Conservation (phyloP, 2,113 vertebrate genomes). For the Pagrus major region DNA sequence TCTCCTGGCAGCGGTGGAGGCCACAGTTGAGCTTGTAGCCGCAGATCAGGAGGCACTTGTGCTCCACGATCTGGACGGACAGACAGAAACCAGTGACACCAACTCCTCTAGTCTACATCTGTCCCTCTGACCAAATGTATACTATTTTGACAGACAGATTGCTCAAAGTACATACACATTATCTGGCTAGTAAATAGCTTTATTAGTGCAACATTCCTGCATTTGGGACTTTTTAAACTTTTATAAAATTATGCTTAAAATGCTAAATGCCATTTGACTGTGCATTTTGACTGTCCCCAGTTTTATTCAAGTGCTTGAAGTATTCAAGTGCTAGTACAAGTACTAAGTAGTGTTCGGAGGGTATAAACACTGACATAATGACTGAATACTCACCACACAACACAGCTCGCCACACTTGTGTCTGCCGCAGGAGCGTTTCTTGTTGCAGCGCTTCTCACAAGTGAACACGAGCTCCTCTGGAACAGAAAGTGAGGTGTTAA, state of each 20-base stretch:
- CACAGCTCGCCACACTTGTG: constrained; percentile 97
- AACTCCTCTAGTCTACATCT: accelerated
- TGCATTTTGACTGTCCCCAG: too few species aligned
- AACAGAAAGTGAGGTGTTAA: constrained; percentile 20
- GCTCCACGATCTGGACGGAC: constrained; percentile 87
- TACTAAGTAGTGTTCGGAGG: too few species aligned
- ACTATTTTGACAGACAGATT: not conserved
- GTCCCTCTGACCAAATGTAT: not conserved
- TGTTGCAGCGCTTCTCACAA: constrained; percentile 95
- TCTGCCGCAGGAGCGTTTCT: constrained; percentile 94
- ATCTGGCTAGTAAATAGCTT: not conserved
- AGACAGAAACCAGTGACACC: constrained; percentile 10
- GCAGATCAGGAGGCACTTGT: constrained; percentile 95
- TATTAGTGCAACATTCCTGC: not conserved
- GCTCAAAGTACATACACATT: not conserved
- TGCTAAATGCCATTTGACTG: too few species aligned
- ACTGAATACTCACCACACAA: constrained; percentile 90
- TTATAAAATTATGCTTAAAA: too few species aligned
- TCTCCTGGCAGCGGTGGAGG: constrained; percentile 96
- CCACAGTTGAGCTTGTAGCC: constrained; percentile 97
- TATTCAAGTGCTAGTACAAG: too few species aligned
- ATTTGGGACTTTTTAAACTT: not conserved
- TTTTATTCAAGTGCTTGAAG: too few species aligned
- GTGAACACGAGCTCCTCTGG: constrained; percentile 90
- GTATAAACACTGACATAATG: not conserved